A percentile compares a stretch with the other conserved stretches of the same genome.
Conservation (phyloP, 2,113 vertebrate genomes). For the Clarias batrachus region DNA sequence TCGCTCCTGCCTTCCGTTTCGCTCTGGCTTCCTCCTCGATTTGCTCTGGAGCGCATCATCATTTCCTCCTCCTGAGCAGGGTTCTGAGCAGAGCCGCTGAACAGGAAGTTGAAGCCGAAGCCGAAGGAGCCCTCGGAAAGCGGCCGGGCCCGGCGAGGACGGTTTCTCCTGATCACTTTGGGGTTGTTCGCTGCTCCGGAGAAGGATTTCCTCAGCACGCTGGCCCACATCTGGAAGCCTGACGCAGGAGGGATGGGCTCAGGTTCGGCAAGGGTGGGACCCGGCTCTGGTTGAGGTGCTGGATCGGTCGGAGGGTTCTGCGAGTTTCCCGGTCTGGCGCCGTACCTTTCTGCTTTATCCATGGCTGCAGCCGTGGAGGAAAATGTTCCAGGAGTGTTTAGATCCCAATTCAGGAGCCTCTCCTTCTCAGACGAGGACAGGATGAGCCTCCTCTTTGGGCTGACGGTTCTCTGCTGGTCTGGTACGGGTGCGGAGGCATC, state of each 20-base stretch:
- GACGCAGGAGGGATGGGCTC: constrained; percentile 52
- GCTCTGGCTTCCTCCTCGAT: constrained; percentile 33
- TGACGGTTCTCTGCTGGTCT: constrained; percentile 9
- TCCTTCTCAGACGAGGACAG: constrained; percentile 63
- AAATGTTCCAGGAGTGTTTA: constrained; percentile 47
- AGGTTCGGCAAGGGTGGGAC: constrained; percentile 48
- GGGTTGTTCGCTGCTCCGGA: constrained; percentile 50
- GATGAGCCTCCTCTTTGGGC: constrained; percentile 61
- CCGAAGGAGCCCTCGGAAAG: constrained; percentile 65
- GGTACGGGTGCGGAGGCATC: neutral
- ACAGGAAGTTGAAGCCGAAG: constrained; percentile 55
- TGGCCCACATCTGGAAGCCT: constrained; percentile 65
- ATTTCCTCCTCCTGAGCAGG: constrained; percentile 7
- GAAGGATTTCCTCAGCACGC: constrained; percentile 67
- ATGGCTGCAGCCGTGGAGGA: neutral
- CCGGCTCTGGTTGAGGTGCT: constrained; percentile 38
- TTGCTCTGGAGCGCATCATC: neutral
- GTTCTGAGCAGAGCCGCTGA: neutral
- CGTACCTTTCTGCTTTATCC: constrained; percentile 32
- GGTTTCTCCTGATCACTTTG: constrained; percentile 55
- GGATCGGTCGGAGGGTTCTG: constrained; percentile 25
- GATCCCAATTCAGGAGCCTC: constrained; percentile 69
- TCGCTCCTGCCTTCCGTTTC: constrained; percentile 48
- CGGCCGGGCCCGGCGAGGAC: constrained; percentile 55
- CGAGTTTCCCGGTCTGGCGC: constrained; percentile 43